Evolutionary conservation across 2,888 invertebrate species (phyloP), one percentile per base, ranked within the genome.

Genomic region (Neoascia interrupta): DNA sequence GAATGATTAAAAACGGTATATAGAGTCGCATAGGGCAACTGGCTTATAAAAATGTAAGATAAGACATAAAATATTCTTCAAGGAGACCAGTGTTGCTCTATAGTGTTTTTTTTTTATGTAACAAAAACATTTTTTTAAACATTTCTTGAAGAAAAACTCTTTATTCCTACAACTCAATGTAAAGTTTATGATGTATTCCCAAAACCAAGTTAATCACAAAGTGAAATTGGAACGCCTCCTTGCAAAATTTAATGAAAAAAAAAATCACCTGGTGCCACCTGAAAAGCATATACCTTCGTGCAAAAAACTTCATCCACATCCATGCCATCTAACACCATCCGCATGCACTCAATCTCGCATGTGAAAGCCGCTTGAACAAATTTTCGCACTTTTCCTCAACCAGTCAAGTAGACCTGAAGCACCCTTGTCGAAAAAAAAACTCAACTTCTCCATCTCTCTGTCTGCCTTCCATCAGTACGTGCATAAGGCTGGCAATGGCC

Each of bases 351-450:
- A 19, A 54, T 39, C 13, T 18, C 23, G 34, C 51, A 73, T 45
- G 43, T 51, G 39, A 74, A 68, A 60, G 45, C 45, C 76, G 53
- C 58, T 76, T 72, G n/a, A 72, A 72, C 63, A 54, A 76, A 72
- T 72, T 72, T 70, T 72, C 70, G 45, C 70, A 64, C 49, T 76
- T 70, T 72, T 58, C 37, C 58, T 53, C 47, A 64, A 49, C 64
- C 45, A 41, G 21, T 53, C 45, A 51, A 64, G 63, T 60, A 64
- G 58, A 72, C 63, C 58, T 60, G 34, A 51, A 72, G 76, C 64
- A 64, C 64, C 72, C 72, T 64, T 64, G 21, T 58, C 58, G 10
- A 26, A 53, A 18, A 39, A 43, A 53, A 53, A 37, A 37, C 31
- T 31, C 13, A 47, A 45, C 16, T 54, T 64, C 63, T 70, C 43